phyloP scores from a whole-genome alignment of 2,888 invertebrate genomes.

The Leptodirus hochenwartii region DNA sequence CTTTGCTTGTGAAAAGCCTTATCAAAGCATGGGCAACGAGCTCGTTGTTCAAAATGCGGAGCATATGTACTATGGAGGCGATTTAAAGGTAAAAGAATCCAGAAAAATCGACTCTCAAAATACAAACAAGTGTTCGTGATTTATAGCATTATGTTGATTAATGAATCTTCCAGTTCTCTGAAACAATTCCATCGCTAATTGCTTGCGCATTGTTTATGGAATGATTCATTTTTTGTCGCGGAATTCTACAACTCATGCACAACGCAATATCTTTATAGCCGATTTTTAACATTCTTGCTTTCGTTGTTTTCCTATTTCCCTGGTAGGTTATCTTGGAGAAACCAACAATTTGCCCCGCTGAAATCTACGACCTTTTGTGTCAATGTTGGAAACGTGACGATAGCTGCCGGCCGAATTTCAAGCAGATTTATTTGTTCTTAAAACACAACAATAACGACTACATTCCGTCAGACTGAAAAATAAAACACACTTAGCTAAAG shows the following conservation, averaged over 20 bases:
- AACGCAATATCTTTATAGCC: too few species aligned
- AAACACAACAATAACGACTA: slow-evolving; percentile 40
- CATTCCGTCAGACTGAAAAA: slow-evolving; percentile 25
- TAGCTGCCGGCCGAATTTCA: slow-evolving; percentile 37
- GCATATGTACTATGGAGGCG: slow-evolving; percentile 42
- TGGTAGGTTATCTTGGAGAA: slow-evolving; percentile 39
- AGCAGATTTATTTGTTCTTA: slow-evolving; percentile 49
- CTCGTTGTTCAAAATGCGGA: slow-evolving; percentile 46
- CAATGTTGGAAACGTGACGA: slow-evolving; percentile 48
- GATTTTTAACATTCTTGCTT: too few species aligned
- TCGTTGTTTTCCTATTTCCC: slow-evolving; percentile 7
- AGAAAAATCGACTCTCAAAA: too few species aligned
- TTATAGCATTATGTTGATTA: too few species aligned
- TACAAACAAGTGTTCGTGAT: too few species aligned
- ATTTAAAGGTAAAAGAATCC: slow-evolving; percentile 31
- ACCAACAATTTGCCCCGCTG: slow-evolving; percentile 55
- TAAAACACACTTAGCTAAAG: too few species aligned
- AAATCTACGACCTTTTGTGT: slow-evolving; percentile 58
- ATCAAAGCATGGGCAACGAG: slow-evolving; percentile 38
- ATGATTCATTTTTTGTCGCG: too few species aligned
- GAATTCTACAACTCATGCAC: too few species aligned
- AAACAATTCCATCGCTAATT: too few species aligned
- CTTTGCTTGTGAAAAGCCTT: slow-evolving; percentile 39
- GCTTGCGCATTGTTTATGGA: too few species aligned
- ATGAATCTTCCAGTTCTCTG: too few species aligned